Conservation (phyloP, 2,113 vertebrate species). For the Myiozetetes cayanensis region DNA sequence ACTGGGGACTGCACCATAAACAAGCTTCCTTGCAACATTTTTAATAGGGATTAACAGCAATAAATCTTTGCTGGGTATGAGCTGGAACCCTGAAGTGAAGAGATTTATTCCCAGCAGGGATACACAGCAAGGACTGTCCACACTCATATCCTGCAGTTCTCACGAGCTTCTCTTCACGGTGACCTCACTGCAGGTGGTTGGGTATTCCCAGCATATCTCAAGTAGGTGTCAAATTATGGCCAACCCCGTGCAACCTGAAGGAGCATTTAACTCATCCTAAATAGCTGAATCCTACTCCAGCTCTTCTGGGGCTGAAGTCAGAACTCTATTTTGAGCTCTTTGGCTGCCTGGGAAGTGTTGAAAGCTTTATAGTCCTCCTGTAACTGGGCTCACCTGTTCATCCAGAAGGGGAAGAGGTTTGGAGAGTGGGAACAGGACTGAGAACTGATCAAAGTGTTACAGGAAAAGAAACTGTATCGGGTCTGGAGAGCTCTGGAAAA, state of each 20-base stretch:
- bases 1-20: neutral
- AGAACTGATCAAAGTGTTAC: neutral
- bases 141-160: neutral
- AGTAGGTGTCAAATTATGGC: constrained; percentile 24
- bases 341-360: neutral
- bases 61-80: neutral
- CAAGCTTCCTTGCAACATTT: neutral
- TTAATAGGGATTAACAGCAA: neutral
- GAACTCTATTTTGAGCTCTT: neutral
- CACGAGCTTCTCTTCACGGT: neutral
- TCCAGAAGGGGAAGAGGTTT: neutral
- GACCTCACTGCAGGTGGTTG: neutral
- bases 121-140: neutral
- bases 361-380: neutral
- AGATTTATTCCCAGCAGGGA: neutral
- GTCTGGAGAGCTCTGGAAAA: constrained; percentile 16
- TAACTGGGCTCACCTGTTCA: constrained; percentile 63
- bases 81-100: neutral
- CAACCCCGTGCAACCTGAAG: neutral
- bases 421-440: neutral
- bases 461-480: neutral
- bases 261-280: constrained; percentile 34
- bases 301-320: neutral
- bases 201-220: neutral
- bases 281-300: neutral